Conservation (phyloP, 2,113 vertebrate genomes). For the Oreotragus oreotragus region DNA sequence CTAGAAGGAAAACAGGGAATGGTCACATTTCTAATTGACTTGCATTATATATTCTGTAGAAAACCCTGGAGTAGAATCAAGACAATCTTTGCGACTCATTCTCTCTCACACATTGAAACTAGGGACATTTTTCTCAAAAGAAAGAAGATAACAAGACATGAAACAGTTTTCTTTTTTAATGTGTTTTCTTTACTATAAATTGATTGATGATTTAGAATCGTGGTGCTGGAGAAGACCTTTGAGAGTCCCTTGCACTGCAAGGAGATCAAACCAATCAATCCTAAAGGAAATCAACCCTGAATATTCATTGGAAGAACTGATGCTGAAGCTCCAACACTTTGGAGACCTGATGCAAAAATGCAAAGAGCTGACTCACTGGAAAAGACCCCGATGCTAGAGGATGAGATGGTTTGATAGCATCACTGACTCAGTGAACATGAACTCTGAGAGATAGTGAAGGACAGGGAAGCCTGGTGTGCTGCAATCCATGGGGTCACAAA, state of each 20-base stretch:
- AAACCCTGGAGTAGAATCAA: neutral
- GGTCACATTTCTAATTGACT: neutral
- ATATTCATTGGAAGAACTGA: neutral
- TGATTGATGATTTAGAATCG: neutral
- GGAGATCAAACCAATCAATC: neutral
- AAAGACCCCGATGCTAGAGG: neutral
- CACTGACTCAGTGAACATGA: neutral
- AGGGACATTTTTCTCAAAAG: neutral
- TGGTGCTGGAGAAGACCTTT: neutral
- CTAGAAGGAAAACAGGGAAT: neutral
- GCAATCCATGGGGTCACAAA: too few species aligned
- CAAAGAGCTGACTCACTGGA: neutral
- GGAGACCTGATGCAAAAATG: neutral
- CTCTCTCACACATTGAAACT: neutral
- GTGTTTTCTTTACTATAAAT: neutral
- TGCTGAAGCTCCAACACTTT: neutral
- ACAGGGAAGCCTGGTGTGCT: too few species aligned
- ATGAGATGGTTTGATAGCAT: neutral
- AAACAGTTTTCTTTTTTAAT: neutral
- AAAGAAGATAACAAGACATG: neutral
- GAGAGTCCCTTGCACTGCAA: neutral
- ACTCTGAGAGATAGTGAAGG: neutral
- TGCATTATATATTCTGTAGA: neutral
- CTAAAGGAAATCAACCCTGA: neutral
- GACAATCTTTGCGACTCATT: neutral